Base-by-base conservation (phyloP, 2,888 invertebrate genomes). In the Lymantria dispar region DNA sequence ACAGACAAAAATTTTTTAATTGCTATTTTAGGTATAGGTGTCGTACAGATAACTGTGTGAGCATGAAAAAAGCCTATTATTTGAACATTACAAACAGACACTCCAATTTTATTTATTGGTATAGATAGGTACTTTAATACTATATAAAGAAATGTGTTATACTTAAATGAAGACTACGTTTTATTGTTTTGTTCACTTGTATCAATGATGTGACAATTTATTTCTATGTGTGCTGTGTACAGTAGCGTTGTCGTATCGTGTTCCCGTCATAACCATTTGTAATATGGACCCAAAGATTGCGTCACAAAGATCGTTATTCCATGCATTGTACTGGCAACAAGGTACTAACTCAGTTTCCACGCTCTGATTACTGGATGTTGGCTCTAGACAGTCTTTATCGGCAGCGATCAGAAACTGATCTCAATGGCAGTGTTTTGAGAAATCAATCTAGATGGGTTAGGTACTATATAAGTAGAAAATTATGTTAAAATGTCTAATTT, bases 351-450 rank as follows among this genome's bases (percentile, higher is more conserved):
- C 87, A 88, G 89, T 86, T 90, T 87, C 87, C 89, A 91, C 91
- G 91, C 89, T 91, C 91, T 91, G 87, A 89, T 91, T 87, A 87
- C 75, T 90, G 91, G 91, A 88, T 91, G 88, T 91, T 91, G 91
- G 87, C 91, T 89, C 87, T 85, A 88, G 87, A 87, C 86, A 82
- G 78, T 87, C 88, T 87, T 84, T 90, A 89, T 89, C 87, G 85
- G 78, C 77, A 79, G 76, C 77, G 82, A 91, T 91, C 89, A 85
- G 86, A 83, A 80, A 81, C 76, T 72, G 68, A 73, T 69, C 76
- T 67, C 15, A 14, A 13, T 69, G 69, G 72, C 74, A 72, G 74
- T 72, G 72, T 64, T 71, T 72, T 76, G 74, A 75, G 77, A 80
- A 78, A 82, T 78, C 74, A 67, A 70, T 70, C 33, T 33, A 33